A percentile compares a stretch with the other conserved stretches of the same genome.
These are phyloP conservation scores for Argya squamiceps DNA, from an alignment of 2,797 vertebrate species.

Conservation along the genomic window DNA sequence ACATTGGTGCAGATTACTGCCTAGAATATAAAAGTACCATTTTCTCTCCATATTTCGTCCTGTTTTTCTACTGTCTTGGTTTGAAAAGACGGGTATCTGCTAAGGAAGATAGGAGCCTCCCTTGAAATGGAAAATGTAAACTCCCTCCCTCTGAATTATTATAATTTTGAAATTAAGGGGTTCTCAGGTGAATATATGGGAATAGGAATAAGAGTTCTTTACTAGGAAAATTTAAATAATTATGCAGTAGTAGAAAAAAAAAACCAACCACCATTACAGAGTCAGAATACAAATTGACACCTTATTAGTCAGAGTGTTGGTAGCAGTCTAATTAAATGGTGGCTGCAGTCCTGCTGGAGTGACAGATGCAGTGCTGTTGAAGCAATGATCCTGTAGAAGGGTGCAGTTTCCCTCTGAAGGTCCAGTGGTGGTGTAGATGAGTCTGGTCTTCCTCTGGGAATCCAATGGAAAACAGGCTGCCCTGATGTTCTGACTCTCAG, in stretches of 20 bases:
- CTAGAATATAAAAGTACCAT: background rate
- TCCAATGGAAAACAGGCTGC: background rate
- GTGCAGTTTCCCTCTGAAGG: background rate
- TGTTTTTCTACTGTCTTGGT: background rate
- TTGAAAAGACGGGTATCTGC: background rate
- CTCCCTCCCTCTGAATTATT: background rate
- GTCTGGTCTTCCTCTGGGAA: background rate
- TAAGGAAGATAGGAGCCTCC: background rate
- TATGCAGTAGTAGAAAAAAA: background rate
- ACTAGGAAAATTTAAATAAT: background rate
- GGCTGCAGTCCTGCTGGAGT: background rate
- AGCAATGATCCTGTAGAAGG: background rate
- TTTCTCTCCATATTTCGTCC: rapidly evolving
- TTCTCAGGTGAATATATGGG: background rate
- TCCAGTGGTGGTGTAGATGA: background rate
- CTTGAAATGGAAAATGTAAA: background rate
- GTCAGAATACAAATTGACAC: background rate
- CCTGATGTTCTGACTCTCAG: background rate
- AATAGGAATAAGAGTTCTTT: background rate
- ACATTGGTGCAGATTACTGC: background rate
- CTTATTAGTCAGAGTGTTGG: background rate
- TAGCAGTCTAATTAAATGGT: background rate
- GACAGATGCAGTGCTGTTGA: background rate
- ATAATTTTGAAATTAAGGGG: background rate
- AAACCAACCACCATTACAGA: background rate